Evolutionary conservation across 2,113 vertebrate genomes (phyloP).

Genomic region (Lophochroa leadbeateri): DNA sequence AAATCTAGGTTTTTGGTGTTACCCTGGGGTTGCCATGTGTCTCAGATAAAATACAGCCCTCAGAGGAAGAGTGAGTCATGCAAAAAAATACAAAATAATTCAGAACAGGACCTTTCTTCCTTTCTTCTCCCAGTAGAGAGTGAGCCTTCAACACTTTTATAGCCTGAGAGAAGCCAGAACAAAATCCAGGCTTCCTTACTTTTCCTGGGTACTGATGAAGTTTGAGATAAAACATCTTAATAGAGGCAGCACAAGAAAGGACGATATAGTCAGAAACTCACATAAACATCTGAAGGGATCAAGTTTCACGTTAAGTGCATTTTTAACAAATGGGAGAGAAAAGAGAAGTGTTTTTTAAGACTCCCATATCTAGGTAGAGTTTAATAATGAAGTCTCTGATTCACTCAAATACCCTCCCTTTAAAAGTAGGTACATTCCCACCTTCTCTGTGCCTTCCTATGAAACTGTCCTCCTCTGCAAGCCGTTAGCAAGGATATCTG

Average conservation of each 20-base stretch:
- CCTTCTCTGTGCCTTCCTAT: background rate
- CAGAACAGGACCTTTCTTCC: background rate
- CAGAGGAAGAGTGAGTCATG: background rate
- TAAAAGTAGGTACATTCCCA: background rate
- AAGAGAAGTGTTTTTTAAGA: background rate
- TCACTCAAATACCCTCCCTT: background rate
- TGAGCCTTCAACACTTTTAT: background rate
- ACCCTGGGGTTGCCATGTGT: background rate
- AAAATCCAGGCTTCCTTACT: background rate
- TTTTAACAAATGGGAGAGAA: background rate
- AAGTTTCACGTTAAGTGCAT: background rate
- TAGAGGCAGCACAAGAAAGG: background rate
- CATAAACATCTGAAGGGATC: background rate
- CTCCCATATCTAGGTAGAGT: background rate
- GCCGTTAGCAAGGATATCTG: background rate
- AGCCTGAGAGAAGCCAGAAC: background rate
- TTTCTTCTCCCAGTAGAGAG: background rate
- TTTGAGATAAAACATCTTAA: background rate
- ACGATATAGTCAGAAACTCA: background rate
- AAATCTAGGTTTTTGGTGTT: background rate
- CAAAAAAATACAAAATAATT: background rate
- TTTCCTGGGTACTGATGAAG: background rate
- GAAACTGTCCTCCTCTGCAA: background rate
- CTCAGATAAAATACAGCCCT: background rate
- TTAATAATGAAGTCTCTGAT: background rate